phyloP scores from a whole-genome alignment of 2,113 vertebrate species.

The Zonotrichia leucophrys region DNA sequence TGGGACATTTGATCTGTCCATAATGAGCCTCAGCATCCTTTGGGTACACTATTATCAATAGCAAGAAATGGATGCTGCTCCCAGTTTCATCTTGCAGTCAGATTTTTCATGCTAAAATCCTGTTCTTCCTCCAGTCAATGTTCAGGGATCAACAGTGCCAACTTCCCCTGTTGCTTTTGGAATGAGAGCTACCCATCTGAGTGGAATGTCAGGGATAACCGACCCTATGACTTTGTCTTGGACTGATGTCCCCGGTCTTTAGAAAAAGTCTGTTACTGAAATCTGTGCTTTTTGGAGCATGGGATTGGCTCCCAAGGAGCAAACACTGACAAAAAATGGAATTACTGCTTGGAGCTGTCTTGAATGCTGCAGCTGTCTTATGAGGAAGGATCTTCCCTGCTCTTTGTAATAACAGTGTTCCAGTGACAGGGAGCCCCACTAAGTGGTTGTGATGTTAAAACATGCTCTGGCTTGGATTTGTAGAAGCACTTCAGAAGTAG shows the following conservation, averaged over 20 bases:
- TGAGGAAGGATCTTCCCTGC: background rate
- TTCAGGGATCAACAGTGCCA: background rate
- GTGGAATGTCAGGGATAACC: background rate
- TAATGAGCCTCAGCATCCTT: background rate
- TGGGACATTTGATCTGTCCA: background rate
- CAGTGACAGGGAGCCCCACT: rapidly evolving
- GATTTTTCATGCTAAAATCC: background rate
- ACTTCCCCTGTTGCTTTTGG: background rate
- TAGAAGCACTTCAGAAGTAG: background rate
- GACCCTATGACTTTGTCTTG: background rate
- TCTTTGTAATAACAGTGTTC: background rate
- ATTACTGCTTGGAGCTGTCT: background rate
- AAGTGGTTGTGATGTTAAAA: background rate
- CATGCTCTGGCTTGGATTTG: background rate
- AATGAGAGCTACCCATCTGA: background rate
- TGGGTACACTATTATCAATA: background rate
- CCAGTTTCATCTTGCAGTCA: background rate
- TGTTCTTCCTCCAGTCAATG: background rate
- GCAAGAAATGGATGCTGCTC: background rate
- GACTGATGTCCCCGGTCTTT: background rate
- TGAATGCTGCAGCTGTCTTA: background rate
- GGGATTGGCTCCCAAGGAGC: background rate
- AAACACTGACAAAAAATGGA: background rate
- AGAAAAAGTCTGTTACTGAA: background rate
- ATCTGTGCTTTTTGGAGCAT: background rate